phyloP scores from a whole-genome alignment of 1,140 invertebrate species.

The Drosophila carrolli region DNA sequence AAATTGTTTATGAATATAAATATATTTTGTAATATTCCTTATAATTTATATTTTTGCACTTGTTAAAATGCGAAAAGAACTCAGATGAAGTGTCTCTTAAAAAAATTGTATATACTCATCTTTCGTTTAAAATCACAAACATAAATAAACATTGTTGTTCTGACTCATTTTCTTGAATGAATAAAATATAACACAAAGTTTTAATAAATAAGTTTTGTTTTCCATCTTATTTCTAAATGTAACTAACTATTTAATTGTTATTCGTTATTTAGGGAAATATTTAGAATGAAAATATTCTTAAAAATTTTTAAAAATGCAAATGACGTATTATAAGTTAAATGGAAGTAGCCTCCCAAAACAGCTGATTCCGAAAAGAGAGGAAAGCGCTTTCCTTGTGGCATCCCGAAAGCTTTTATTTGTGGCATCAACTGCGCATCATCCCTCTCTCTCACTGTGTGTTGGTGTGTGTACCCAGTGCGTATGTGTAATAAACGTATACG shows the following conservation, averaged over 20 bases:
- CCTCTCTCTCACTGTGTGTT: background rate
- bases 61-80: background rate
- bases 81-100: background rate
- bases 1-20: too few species aligned
- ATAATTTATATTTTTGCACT: too few species aligned
- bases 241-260: too few species aligned
- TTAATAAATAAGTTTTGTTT: too few species aligned
- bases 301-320: background rate
- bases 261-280: too few species aligned
- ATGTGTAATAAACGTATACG: conserved; percentile 60
- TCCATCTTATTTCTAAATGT: too few species aligned
- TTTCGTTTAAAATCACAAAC: too few species aligned
- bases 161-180: background rate
- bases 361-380: conserved; percentile 33
- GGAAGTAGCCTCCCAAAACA: conserved; percentile 18
- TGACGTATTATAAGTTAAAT: background rate
- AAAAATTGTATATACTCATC: too few species aligned
- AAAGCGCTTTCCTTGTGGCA: conserved; percentile 10
- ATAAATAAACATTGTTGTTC: background rate
- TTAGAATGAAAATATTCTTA: too few species aligned
- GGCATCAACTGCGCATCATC: conserved; percentile 36
- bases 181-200: background rate
- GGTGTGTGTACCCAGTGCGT: conserved; percentile 39
- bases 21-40: too few species aligned
- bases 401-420: conserved; percentile 23